A percentile compares a stretch with the other conserved stretches of the same genome.
Evolutionary conservation across 2,797 vertebrate genomes (phyloP).

Genomic region (Cygnus olor): DNA sequence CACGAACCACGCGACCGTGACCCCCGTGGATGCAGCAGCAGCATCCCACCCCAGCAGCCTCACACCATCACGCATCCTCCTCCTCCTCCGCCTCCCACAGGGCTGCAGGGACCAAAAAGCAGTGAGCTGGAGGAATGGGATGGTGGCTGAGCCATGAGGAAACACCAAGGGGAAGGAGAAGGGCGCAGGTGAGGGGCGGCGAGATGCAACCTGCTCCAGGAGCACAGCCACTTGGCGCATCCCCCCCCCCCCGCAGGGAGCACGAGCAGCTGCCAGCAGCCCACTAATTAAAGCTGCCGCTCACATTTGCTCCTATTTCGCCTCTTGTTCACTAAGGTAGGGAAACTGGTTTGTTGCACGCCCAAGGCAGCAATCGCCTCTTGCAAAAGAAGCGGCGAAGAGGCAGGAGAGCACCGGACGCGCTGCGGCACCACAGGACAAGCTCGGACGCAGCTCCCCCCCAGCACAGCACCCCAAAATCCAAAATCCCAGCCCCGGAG

Average conservation of each 20-base stretch:
- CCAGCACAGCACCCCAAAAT: neutral
- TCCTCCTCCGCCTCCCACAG: neutral
- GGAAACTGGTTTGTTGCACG: neutral
- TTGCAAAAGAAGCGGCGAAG: neutral
- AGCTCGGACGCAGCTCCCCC: fast-evolving
- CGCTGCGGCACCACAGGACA: neutral
- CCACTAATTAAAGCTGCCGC: neutral
- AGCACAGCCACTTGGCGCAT: neutral
- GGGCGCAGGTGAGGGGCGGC: neutral
- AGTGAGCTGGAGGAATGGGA: neutral
- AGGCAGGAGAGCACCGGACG: neutral
- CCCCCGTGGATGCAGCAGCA: neutral
- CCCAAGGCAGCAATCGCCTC: constrained; percentile 34
- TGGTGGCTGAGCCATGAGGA: fast-evolving
- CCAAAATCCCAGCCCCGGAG: neutral
- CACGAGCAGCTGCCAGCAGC: neutral
- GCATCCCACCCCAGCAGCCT: fast-evolving
- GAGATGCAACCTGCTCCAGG: neutral
- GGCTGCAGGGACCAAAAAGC: fast-evolving
- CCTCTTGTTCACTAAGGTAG: neutral
- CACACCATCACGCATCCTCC: neutral
- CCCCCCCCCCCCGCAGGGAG: neutral
- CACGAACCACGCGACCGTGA: neutral
- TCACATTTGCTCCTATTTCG: neutral
- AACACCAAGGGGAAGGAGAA: neutral